phyloP scores from a whole-genome alignment of 2,113 vertebrate species.

The Grallaria varia region DNA sequence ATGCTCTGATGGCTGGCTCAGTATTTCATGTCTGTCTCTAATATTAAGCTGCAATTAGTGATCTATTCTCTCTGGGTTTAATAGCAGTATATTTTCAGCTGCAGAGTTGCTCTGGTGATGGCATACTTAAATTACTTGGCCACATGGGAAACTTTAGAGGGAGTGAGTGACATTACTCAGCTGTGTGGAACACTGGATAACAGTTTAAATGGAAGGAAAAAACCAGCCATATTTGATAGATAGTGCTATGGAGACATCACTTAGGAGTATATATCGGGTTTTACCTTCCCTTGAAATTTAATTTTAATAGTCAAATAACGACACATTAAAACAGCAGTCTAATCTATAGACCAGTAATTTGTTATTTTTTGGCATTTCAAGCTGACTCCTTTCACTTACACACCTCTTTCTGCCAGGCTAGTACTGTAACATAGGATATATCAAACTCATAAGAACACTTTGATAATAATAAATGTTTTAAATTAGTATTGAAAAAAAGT shows the following conservation, averaged over 20 bases:
- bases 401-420: neutral
- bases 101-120: slow-evolving; percentile 59
- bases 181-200: slow-evolving; percentile 16
- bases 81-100: slow-evolving; percentile 66
- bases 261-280: neutral
- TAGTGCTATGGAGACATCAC: slow-evolving; percentile 10
- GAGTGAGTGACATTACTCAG: slow-evolving; percentile 48
- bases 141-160: slow-evolving; percentile 54
- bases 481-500: neutral
- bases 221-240: slow-evolving; percentile 22
- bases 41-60: slow-evolving; percentile 65
- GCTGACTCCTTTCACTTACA: neutral
- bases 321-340: slow-evolving; percentile 21
- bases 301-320: slow-evolving; percentile 51
- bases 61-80: slow-evolving; percentile 59
- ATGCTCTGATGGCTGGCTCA: neutral
- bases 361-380: slow-evolving; percentile 30
- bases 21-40: slow-evolving; percentile 33
- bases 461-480: neutral
- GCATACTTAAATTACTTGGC: slow-evolving; percentile 63
- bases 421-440: neutral
- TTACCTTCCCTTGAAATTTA: slow-evolving; percentile 40
- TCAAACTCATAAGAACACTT: neutral
- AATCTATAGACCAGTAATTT: slow-evolving; percentile 16
- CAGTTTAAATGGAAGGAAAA: slow-evolving; percentile 18